Evolutionary conservation across 2,797 vertebrate genomes (phyloP), one percentile per base, ranked within the genome.

Genomic region (Picus viridis): DNA sequence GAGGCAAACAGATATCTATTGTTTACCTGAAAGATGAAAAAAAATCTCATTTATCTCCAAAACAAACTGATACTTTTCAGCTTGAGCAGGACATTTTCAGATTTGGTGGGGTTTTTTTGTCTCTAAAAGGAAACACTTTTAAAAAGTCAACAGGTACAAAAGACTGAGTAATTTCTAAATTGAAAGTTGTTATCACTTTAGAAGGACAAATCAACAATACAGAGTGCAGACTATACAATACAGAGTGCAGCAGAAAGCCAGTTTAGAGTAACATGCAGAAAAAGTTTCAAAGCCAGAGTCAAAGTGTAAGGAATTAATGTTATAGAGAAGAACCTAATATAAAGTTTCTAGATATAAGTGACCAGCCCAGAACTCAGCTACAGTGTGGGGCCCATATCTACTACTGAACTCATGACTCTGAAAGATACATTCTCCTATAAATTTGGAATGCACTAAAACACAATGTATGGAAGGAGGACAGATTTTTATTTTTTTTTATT

Each of bases 391-490:
- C 2, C 3, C 7, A 30, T 64, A 88, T 88, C 41, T 83, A 34
- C 12, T 39, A 47, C 12, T 53, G 8, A 84, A 86, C 29, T 73
- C 5, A 10, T 18, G 12, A 14, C 12, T 68, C 8, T 16, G 56
- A 51, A 64, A 79, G 5, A 32, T 16, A 27, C 26, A 11, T 27
- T n/a, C 7, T 67, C 5, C 27, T 34, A 54, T 6, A 30, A 8
- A 26, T 36, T 65, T 77, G 85, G 20, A 69, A 34, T 56, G 15
- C 7, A 5, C 26, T 63, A 76, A 83, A 84, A 54, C 9, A 36
- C 7, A 54, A 11, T 1, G 0, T 22, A 39, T 24, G 2, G 12
- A 34, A 6, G 15, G 15, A 2, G 1, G 2, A 16, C 39, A 16
- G 2, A 18, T 2, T 11, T 69, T n/a, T 15, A 27, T 4, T 14